phyloP scores from a whole-genome alignment of 2,888 invertebrate genomes.

The Zonitis immaculata region DNA sequence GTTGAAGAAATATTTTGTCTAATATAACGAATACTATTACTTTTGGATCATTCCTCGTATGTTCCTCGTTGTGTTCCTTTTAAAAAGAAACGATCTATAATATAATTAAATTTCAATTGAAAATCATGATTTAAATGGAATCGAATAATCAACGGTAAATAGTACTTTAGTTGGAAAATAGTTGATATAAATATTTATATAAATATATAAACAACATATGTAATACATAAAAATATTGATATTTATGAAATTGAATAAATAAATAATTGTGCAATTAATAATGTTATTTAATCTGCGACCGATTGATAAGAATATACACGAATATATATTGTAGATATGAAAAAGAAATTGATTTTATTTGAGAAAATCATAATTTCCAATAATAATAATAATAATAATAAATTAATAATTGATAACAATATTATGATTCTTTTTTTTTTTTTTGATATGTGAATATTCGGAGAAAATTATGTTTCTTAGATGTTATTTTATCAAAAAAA shows the following conservation, averaged over 20 bases:
- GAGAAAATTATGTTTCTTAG: conserved; percentile 10
- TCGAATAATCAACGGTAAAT: not conserved
- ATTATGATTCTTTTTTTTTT: too few relatives aligned
- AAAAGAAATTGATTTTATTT: too few relatives aligned
- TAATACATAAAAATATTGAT: not conserved
- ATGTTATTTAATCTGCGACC: not conserved
- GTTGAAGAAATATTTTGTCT: too few relatives aligned
- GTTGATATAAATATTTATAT: not conserved
- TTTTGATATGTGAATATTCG: conserved; percentile 1
- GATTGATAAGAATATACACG: not conserved
- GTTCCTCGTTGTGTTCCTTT: too few relatives aligned
- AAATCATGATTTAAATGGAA: not conserved
- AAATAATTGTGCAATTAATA: not conserved
- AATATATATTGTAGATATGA: too few relatives aligned
- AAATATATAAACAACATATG: not conserved
- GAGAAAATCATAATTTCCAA: not conserved
- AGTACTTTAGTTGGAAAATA: not conserved
- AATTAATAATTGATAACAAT: too few relatives aligned
- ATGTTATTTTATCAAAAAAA: conserved; percentile 8
- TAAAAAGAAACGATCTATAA: too few relatives aligned
- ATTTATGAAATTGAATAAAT: not conserved
- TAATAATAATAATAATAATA: too few relatives aligned
- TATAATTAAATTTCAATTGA: too few relatives aligned
- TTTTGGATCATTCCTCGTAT: too few relatives aligned
- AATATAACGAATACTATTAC: too few relatives aligned